Evolutionary conservation across 2,888 invertebrate genomes (phyloP).

Genomic region (Tetragnatha montana): DNA sequence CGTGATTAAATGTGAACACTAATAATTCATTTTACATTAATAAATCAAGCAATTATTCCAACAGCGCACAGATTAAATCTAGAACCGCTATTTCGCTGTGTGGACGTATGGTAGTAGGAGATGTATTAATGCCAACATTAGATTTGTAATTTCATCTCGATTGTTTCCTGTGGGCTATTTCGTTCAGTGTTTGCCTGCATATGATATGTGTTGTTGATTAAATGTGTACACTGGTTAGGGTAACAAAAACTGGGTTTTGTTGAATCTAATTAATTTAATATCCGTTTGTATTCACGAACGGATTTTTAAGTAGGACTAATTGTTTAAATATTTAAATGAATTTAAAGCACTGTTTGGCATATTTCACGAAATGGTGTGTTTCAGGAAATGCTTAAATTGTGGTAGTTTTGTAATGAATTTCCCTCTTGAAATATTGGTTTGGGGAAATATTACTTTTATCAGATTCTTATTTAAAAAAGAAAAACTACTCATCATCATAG

Average conservation of each 20-base stretch:
- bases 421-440: no score
- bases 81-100: not conserved
- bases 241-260: not conserved
- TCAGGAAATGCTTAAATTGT: no score
- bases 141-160: not conserved
- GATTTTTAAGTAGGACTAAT: not conserved
- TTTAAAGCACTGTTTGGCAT: no score
- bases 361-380: no score
- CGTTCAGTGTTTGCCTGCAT: no score
- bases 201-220: not conserved
- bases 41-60: not conserved
- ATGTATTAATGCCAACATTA: not conserved
- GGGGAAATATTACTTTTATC: no score
- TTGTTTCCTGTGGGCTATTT: not conserved
- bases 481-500: no score
- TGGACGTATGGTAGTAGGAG: not conserved
- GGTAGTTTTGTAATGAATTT: no score
- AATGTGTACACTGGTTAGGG: not conserved
- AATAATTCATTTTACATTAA: slow-evolving; percentile 11
- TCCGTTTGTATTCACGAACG: not conserved
- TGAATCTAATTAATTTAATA: not conserved
- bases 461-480: no score
- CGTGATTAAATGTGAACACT: not conserved
- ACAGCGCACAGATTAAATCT: not conserved
- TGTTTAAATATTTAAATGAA: no score